phyloP scores from a whole-genome alignment of 2,113 vertebrate genomes.

The Brachirus orientalis region DNA sequence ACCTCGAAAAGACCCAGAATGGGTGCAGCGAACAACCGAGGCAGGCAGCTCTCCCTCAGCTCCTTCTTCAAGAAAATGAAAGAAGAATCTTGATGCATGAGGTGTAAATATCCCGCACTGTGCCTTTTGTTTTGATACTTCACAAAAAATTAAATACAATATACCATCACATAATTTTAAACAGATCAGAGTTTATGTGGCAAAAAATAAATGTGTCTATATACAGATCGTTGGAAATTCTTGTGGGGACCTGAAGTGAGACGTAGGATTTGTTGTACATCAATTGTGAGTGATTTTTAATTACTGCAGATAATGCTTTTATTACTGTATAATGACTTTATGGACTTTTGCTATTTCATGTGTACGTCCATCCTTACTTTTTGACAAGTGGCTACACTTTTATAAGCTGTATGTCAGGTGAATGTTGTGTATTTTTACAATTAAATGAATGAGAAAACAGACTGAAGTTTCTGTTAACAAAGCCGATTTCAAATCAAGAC shows the following conservation, averaged over 20 bases:
- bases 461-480: too few species aligned
- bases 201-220: too few species aligned
- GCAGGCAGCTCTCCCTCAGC: conserved; percentile 78
- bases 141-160: not conserved
- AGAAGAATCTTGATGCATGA: conserved; percentile 36
- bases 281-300: not conserved
- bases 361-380: too few species aligned
- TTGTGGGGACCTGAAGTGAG: not conserved
- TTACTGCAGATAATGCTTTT: conserved; percentile 10
- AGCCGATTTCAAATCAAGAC: too few species aligned
- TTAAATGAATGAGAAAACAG: too few species aligned
- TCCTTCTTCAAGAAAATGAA: conserved; percentile 77
- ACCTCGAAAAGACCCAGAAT: conserved; percentile 25
- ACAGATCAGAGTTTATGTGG: not conserved
- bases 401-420: too few species aligned
- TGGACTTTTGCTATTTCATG: too few species aligned
- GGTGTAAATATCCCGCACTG: not conserved
- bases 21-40: conserved; percentile 17
- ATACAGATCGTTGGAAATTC: too few species aligned
- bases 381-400: too few species aligned
- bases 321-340: not conserved
- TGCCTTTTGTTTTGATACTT: not conserved
- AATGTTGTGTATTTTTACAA: too few species aligned
- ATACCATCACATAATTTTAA: not conserved
- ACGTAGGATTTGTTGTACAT: not conserved